A percentile compares a stretch with the other conserved stretches of the same genome.
Conservation (phyloP, 1,140 invertebrate species). For the Microplitis mediator region DNA sequence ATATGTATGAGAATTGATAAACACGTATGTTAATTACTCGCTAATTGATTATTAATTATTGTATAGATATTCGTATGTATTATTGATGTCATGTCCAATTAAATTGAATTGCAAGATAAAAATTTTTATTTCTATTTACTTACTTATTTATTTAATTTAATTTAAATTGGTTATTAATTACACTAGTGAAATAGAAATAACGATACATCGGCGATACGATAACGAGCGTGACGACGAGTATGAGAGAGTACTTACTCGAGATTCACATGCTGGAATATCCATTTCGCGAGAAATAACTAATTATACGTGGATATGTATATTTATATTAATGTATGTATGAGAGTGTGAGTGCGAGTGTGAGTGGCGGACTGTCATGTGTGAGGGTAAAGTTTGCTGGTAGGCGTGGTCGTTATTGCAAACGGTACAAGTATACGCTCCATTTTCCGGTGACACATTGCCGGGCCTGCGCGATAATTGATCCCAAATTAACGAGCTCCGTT, state of each 20-base stretch:
- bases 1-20: too few relatives aligned
- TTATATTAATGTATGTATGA: conserved; percentile 13
- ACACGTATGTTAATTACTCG: too few relatives aligned
- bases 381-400: conserved; percentile 1
- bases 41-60: too few relatives aligned
- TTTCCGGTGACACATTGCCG: conserved; percentile 38
- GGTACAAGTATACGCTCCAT: conserved; percentile 28
- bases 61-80: too few relatives aligned
- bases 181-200: background rate
- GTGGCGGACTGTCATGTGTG: too few relatives aligned
- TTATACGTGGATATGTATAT: conserved; percentile 5
- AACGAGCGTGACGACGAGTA: background rate
- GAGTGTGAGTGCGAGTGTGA: too few relatives aligned
- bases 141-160: background rate
- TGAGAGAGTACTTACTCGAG: background rate
- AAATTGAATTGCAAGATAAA: too few relatives aligned
- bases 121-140: too few relatives aligned
- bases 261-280: background rate
- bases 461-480: conserved; percentile 44
- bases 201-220: background rate
- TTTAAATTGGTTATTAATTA: background rate
- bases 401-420: background rate
- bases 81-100: too few relatives aligned
- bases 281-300: background rate
- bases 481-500: conserved; percentile 46